These are phyloP conservation scores for Choloepus didactylus DNA, from an alignment of 2,797 vertebrate species.

Conservation along the genomic window DNA sequence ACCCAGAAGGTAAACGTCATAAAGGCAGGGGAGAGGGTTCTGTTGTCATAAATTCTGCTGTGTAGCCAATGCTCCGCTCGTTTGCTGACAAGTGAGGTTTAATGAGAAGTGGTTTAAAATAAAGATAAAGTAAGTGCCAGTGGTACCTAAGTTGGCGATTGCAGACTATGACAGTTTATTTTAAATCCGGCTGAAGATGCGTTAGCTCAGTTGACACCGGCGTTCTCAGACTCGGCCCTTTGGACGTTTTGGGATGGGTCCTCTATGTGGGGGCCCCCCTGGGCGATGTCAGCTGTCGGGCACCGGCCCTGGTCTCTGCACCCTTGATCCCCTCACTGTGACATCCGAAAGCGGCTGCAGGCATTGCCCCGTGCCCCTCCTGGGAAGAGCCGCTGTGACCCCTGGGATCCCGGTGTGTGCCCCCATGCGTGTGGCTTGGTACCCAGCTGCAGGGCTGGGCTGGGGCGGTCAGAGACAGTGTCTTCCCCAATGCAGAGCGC, in stretches of 20 bases:
- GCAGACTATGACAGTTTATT: not conserved
- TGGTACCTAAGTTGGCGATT: accelerated
- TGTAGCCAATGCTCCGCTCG: accelerated
- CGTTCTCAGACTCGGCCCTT: no score
- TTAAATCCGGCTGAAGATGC: not conserved
- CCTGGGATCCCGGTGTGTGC: accelerated
- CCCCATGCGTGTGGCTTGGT: accelerated
- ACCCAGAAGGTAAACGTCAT: not conserved
- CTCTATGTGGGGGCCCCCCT: not conserved
- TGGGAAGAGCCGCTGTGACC: not conserved
- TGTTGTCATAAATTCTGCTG: not conserved
- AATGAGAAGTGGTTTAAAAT: not conserved
- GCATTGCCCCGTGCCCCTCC: accelerated
- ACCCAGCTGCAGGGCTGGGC: not conserved
- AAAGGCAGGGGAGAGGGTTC: not conserved
- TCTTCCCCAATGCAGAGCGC: not conserved
- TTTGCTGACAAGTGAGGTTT: not conserved
- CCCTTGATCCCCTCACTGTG: not conserved
- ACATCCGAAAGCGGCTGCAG: not conserved
- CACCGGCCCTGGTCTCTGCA: not conserved
- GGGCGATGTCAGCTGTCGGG: accelerated
- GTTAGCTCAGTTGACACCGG: accelerated
- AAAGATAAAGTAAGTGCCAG: not conserved
- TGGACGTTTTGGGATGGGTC: not conserved
- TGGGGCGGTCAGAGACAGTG: accelerated